A percentile compares a stretch with the other conserved stretches of the same genome.
Evolutionary conservation across 2,888 invertebrate genomes (phyloP).

Genomic region (Sinodicranocentrus sp.): DNA sequence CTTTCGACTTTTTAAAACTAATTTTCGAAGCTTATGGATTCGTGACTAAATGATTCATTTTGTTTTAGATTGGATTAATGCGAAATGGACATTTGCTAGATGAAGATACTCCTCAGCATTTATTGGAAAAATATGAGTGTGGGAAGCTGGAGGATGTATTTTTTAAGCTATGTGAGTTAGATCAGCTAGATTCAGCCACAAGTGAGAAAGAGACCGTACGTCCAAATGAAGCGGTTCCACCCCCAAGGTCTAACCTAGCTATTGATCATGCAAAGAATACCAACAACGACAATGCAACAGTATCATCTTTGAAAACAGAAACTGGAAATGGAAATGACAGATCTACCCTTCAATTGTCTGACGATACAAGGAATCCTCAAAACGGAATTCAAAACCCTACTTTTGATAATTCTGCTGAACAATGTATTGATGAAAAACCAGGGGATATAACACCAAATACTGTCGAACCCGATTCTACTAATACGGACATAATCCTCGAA

Average conservation of each 20-base stretch:
- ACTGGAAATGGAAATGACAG: conserved; percentile 20
- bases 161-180: conserved; percentile 85
- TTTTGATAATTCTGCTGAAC: conserved; percentile 47
- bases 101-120: conserved; percentile 82
- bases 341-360: no score
- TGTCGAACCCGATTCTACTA: neutral
- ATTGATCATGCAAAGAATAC: conserved; percentile 34
- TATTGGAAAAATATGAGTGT: conserved; percentile 91
- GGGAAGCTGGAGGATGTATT: conserved; percentile 94
- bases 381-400: no score
- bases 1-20: no score
- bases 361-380: no score
- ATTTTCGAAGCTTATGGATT: no score
- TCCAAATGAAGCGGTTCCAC: neutral
- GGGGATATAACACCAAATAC: no score
- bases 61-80: conserved; percentile 89
- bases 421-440: conserved; percentile 16
- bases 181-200: conserved; percentile 77
- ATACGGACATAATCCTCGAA: no score
- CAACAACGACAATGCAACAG: neutral
- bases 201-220: conserved; percentile 43
- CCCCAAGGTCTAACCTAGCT: conserved; percentile 24
- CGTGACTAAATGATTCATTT: neutral
- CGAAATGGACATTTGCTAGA: conserved; percentile 93
- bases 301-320: neutral